phyloP scores from a whole-genome alignment of 2,113 vertebrate species.

The Sclerurus mexicanus region DNA sequence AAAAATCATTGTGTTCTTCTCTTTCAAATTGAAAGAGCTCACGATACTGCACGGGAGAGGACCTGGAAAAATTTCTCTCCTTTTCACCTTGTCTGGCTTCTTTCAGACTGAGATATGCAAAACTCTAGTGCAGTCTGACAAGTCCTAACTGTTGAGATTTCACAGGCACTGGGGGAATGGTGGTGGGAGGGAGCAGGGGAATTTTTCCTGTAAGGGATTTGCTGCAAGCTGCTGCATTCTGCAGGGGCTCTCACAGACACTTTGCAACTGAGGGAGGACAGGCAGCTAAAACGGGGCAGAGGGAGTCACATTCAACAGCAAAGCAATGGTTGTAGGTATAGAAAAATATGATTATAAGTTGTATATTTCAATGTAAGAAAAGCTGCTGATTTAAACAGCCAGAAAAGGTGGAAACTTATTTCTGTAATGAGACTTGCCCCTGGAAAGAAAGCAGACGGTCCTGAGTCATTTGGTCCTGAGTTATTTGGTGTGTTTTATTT shows the following conservation, averaged over 20 bases:
- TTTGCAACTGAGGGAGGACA: not conserved
- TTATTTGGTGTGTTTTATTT: conserved; percentile 6
- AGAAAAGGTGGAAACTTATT: not conserved
- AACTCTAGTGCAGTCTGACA: conserved; percentile 12
- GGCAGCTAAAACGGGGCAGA: not conserved
- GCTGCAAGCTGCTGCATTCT: not conserved
- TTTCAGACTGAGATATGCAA: conserved; percentile 29
- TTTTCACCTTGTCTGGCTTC: conserved; percentile 27
- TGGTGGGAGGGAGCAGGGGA: not conserved
- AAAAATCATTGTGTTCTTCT: not conserved
- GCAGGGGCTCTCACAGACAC: not conserved
- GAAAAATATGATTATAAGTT: not conserved
- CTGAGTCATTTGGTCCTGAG: too few species aligned
- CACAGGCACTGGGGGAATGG: not conserved
- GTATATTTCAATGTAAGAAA: not conserved
- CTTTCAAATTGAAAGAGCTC: too few species aligned
- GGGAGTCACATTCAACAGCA: not conserved
- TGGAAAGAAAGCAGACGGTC: not conserved
- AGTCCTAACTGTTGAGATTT: conserved; percentile 39
- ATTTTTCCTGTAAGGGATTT: not conserved
- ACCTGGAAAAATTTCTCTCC: not conserved
- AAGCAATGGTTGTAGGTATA: not conserved
- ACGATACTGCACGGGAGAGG: too few species aligned
- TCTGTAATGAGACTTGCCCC: not conserved
- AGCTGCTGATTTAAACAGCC: not conserved